A percentile compares a stretch with the other conserved stretches of the same genome.
These are phyloP conservation scores for Saccopteryx leptura DNA, from an alignment of 2,113 vertebrate genomes.

Conservation along the genomic window DNA sequence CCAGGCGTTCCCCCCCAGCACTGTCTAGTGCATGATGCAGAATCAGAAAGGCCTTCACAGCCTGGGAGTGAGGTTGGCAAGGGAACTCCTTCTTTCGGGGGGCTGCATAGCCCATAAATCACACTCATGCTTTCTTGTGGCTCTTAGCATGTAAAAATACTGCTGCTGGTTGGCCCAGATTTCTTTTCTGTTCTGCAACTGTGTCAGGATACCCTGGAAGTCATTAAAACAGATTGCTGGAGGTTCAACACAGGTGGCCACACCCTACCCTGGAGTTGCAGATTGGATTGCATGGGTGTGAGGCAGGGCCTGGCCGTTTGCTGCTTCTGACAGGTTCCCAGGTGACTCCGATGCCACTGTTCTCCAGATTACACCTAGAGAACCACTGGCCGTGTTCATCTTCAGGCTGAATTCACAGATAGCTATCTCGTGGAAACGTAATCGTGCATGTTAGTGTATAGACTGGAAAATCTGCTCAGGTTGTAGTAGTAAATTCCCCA, in stretches of 20 bases:
- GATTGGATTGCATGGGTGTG: background rate
- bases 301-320: background rate
- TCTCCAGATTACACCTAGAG: background rate
- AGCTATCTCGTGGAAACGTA: background rate
- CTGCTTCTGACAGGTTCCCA: background rate
- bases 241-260: background rate
- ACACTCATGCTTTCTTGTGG: rapidly evolving
- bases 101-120: background rate
- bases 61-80: rapidly evolving
- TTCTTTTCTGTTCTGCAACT: background rate
- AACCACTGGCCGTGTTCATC: rapidly evolving
- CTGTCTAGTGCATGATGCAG: background rate
- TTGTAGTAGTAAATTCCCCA: background rate
- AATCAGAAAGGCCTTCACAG: background rate
- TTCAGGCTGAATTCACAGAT: background rate
- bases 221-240: background rate
- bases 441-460: background rate
- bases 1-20: background rate
- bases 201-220: too few relatives aligned
- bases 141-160: background rate
- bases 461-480: background rate
- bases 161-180: background rate
- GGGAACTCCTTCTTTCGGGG: rapidly evolving
- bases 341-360: background rate
- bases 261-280: background rate